Conservation (phyloP, 2,797 vertebrate species). For the Chelonia mydas region DNA sequence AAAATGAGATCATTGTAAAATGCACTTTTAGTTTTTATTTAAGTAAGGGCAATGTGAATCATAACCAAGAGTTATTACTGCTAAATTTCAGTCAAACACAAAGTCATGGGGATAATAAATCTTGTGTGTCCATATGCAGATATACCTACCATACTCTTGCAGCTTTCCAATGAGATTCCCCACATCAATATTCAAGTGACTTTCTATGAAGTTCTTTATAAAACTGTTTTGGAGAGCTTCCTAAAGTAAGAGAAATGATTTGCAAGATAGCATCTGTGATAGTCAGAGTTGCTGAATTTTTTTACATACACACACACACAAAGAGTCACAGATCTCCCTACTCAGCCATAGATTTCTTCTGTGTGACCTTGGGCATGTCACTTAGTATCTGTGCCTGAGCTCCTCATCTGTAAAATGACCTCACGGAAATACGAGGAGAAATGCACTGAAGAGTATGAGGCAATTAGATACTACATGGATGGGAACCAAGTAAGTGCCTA, state of each 20-base stretch:
- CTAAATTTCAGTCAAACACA: not conserved
- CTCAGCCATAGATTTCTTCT: not conserved
- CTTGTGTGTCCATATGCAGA: not conserved
- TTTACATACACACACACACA: not conserved
- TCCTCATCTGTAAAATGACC: not conserved
- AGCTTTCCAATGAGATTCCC: slow-evolving; percentile 69
- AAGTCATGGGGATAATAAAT: not conserved
- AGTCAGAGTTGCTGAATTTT: not conserved
- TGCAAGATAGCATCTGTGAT: not conserved
- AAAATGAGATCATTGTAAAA: not conserved
- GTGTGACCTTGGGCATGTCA: not conserved
- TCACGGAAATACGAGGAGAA: not conserved
- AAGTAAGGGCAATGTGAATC: not conserved
- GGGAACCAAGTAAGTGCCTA: not conserved
- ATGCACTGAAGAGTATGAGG: not conserved
- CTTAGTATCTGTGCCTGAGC: not conserved
- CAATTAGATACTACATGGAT: not conserved
- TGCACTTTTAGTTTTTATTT: not conserved
- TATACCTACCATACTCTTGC: slow-evolving; percentile 72
- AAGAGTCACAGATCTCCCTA: not conserved
- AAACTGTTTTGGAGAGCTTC: slow-evolving; percentile 74
- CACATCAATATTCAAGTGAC: slow-evolving; percentile 68
- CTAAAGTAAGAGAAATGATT: slow-evolving; percentile 64
- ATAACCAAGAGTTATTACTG: not conserved
- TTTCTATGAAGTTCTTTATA: slow-evolving; percentile 77